These are phyloP conservation scores for Aphelenchoides fujianensis DNA, from an alignment of 1,140 invertebrate species.

Conservation along the genomic window DNA sequence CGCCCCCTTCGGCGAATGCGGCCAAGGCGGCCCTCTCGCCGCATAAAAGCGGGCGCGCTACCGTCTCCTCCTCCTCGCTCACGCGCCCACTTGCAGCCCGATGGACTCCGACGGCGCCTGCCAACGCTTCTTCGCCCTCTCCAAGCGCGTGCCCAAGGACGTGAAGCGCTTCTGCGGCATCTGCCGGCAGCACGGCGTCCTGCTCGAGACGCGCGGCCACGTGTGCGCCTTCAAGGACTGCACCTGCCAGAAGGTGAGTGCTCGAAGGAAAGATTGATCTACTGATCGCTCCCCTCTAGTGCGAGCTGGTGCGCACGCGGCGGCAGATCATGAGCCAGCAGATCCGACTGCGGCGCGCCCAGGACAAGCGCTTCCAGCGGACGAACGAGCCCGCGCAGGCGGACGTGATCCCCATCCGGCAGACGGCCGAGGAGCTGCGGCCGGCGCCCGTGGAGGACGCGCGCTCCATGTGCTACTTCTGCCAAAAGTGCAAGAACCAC, in stretches of 20 bases:
- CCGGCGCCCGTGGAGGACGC: slow-evolving; percentile 19
- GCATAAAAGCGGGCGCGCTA: too few species aligned
- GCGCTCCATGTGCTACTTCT: slow-evolving; percentile 59
- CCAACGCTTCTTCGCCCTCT: too few species aligned
- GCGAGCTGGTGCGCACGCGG: slow-evolving; percentile 50
- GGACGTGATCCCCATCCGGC: slow-evolving; percentile 35
- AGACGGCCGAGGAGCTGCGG: slow-evolving; percentile 16
- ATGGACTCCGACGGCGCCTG: too few species aligned
- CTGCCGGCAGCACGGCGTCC: slow-evolving; percentile 54
- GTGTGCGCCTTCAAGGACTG: slow-evolving; percentile 53
- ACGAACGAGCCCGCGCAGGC: slow-evolving; percentile 39
- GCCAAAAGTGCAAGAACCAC: slow-evolving; percentile 60
- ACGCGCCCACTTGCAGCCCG: too few species aligned
- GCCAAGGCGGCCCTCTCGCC: too few species aligned
- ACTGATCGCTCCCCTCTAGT: slow-evolving; percentile 48
- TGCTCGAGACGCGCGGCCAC: slow-evolving; percentile 58
- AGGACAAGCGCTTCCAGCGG: slow-evolving; percentile 57
- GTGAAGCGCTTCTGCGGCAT: slow-evolving; percentile 60
- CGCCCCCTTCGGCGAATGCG: too few species aligned
- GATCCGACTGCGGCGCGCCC: slow-evolving; percentile 54
- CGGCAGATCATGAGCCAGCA: slow-evolving; percentile 58
- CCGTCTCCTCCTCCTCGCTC: too few species aligned
- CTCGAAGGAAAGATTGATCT: not conserved
- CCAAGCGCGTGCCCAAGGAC: too few species aligned
- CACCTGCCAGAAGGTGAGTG: slow-evolving; percentile 48